phyloP scores from a whole-genome alignment of 2,888 invertebrate genomes.

The Cantharis flavilabris region DNA sequence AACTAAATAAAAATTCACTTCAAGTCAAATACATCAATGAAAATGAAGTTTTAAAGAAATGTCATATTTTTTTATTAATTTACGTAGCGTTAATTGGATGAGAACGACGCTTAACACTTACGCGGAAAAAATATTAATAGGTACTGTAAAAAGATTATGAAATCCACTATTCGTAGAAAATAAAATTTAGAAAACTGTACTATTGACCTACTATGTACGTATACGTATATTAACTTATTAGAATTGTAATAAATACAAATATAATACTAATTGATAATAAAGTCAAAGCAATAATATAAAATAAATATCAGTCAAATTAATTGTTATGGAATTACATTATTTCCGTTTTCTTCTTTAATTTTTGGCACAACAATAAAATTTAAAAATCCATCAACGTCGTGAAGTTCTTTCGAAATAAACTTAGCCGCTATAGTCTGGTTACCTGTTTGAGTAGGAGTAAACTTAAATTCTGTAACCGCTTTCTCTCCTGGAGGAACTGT shows the following conservation, averaged over 20 bases:
- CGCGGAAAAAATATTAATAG: too few relatives aligned
- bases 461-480: conserved; percentile 74
- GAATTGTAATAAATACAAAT: background rate
- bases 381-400: conserved; percentile 88
- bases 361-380: conserved; percentile 68
- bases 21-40: too few relatives aligned
- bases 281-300: background rate
- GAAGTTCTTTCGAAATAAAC: conserved; percentile 84
- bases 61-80: too few relatives aligned
- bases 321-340: background rate
- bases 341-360: conserved; percentile 55
- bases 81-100: too few relatives aligned
- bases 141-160: too few relatives aligned
- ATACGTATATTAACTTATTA: background rate
- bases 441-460: conserved; percentile 79
- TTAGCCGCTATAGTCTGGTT: conserved; percentile 84
- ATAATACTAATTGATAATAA: background rate
- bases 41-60: too few relatives aligned
- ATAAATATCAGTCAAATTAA: conserved; percentile 15
- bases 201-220: too few relatives aligned
- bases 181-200: too few relatives aligned
- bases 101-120: too few relatives aligned
- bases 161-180: too few relatives aligned
- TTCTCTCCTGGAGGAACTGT: conserved; percentile 68
- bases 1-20: too few relatives aligned